phyloP scores from a whole-genome alignment of 53 echinoderm and acorn worm genomes.

The Stichopus horrens region DNA sequence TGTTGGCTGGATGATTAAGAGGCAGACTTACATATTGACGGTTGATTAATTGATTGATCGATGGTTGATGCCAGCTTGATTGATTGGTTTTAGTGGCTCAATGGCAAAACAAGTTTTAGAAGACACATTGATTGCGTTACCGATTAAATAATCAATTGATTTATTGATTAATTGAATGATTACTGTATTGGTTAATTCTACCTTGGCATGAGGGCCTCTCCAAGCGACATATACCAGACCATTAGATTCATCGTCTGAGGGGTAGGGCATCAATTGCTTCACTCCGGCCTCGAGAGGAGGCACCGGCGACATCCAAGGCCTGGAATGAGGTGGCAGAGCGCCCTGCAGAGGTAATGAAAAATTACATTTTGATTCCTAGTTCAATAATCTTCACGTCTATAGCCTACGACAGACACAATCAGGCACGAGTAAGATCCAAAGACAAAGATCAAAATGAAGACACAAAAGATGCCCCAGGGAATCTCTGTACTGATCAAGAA shows the following conservation, averaged over 20 bases:
- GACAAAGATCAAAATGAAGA: no score
- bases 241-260: constrained; percentile 94
- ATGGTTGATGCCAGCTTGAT: no score
- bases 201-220: constrained; percentile 90
- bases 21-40: no score
- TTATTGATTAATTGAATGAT: background rate
- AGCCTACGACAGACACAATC: background rate
- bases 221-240: constrained; percentile 90
- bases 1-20: no score
- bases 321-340: constrained; percentile 63
- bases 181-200: background rate
- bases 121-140: no score
- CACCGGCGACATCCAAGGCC: constrained; percentile 84
- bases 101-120: no score
- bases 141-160: background rate
- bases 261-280: constrained; percentile 65
- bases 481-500: no score
- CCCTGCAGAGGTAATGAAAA: constrained; percentile 56
- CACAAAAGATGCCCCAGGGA: no score
- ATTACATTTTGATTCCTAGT: background rate
- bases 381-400: background rate
- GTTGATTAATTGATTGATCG: no score
- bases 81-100: no score
- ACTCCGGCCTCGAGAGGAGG: constrained; percentile 75
- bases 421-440: no score